Percentiles rank a stretch among this genome's conserved stretches.
Conservation (phyloP, 2,888 invertebrate genomes). For the Cerastoderma edule region DNA sequence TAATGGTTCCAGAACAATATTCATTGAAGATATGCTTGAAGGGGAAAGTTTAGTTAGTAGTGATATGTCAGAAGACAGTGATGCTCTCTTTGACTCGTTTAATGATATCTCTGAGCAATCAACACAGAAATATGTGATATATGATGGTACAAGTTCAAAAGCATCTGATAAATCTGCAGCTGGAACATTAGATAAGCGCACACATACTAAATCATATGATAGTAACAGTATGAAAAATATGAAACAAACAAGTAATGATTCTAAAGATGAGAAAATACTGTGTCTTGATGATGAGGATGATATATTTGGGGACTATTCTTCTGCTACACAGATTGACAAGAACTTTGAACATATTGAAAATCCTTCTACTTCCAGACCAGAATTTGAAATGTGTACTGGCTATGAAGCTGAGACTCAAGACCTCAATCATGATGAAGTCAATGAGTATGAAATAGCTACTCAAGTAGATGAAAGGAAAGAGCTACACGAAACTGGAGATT, state of each 20-base stretch:
- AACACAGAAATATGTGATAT: background rate
- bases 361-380: background rate
- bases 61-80: background rate
- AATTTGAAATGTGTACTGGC: background rate
- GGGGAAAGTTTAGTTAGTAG: no score
- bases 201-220: no score
- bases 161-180: background rate
- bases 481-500: background rate
- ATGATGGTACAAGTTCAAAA: background rate
- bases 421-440: no score
- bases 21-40: no score
- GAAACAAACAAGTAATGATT: background rate
- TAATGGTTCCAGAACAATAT: background rate
- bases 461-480: background rate
- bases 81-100: background rate
- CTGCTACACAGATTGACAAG: conserved; percentile 10
- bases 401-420: background rate
- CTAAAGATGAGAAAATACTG: background rate
- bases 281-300: conserved; percentile 23
- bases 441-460: background rate
- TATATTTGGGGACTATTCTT: conserved; percentile 6
- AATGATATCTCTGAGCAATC: background rate
- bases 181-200: background rate
- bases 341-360: background rate
- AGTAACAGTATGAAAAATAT: no score